Conservation (phyloP, 2,113 vertebrate genomes). For the Dasyornis broadbenti region DNA sequence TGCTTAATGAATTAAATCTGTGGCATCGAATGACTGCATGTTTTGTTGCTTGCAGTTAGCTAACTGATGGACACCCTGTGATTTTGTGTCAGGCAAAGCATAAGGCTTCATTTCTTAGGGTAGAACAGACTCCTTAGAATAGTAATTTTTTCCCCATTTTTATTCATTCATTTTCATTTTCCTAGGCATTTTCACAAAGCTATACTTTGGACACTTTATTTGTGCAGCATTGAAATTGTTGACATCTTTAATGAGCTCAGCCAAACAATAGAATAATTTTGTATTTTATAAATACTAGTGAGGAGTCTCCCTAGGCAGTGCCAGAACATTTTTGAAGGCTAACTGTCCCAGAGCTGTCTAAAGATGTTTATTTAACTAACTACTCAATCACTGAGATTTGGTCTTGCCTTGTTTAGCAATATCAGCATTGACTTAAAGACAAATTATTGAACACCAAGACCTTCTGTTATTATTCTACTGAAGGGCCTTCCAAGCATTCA, state of each 20-base stretch:
- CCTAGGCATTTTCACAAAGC: background rate
- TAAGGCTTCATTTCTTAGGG: background rate
- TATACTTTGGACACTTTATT: background rate
- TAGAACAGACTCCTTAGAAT: background rate
- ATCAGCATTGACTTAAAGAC: background rate
- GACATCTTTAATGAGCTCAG: background rate
- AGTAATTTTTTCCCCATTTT: background rate
- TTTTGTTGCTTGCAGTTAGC: background rate
- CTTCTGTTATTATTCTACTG: background rate
- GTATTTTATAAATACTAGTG: background rate
- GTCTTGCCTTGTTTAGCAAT: background rate
- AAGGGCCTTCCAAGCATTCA: background rate
- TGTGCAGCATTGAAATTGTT: background rate
- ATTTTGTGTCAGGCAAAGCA: background rate
- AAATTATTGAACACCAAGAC: background rate
- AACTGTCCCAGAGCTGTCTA: background rate
- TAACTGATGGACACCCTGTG: background rate
- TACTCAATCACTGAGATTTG: background rate
- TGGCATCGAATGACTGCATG: background rate
- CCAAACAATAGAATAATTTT: background rate
- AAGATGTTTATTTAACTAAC: background rate
- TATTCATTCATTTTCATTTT: accelerated
- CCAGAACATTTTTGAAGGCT: background rate
- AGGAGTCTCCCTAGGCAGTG: background rate
- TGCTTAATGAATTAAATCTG: background rate